Evolutionary conservation across 2,888 invertebrate species (phyloP).

Genomic region (Drosophila imparisetae): DNA sequence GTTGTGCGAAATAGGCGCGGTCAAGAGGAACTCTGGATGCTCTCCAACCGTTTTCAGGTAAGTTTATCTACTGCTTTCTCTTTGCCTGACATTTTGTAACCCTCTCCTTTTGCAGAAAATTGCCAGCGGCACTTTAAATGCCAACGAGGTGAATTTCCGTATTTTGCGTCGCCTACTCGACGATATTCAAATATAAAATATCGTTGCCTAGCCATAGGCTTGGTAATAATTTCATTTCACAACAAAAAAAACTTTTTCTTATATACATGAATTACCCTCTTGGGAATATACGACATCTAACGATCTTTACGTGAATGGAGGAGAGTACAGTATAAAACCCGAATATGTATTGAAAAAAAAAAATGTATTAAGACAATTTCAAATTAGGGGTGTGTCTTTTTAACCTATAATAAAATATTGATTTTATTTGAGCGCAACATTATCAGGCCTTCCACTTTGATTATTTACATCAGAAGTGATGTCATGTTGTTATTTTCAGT

Average conservation of each 20-base stretch:
- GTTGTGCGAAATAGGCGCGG: slow-evolving; percentile 86
- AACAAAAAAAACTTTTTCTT: neutral
- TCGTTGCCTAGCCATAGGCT: slow-evolving; percentile 28
- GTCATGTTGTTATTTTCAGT: slow-evolving; percentile 13
- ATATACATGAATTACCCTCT: neutral
- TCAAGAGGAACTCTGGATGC: slow-evolving; percentile 88
- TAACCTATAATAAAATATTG: neutral
- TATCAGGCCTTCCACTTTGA: neutral
- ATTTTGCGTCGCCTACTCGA: slow-evolving; percentile 69
- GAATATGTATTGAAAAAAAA: neutral
- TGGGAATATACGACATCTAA: neutral
- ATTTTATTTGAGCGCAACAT: neutral
- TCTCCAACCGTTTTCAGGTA: slow-evolving; percentile 89
- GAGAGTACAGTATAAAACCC: neutral
- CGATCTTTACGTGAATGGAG: slow-evolving; percentile 9
- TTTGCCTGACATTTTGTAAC: neutral
- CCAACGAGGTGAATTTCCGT: slow-evolving; percentile 82
- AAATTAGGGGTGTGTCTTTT: neutral
- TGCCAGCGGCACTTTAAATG: slow-evolving; percentile 86
- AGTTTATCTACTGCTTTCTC: neutral
- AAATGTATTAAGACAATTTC: neutral
- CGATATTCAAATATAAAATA: slow-evolving; percentile 46
- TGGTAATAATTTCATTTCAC: neutral
- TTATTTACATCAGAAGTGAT: slow-evolving; percentile 4
- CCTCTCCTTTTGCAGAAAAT: slow-evolving; percentile 85